Percentiles rank a stretch among this genome's conserved stretches.
Evolutionary conservation across 2,797 vertebrate genomes (phyloP).

Genomic region (Hippopotamyrus pictus): DNA sequence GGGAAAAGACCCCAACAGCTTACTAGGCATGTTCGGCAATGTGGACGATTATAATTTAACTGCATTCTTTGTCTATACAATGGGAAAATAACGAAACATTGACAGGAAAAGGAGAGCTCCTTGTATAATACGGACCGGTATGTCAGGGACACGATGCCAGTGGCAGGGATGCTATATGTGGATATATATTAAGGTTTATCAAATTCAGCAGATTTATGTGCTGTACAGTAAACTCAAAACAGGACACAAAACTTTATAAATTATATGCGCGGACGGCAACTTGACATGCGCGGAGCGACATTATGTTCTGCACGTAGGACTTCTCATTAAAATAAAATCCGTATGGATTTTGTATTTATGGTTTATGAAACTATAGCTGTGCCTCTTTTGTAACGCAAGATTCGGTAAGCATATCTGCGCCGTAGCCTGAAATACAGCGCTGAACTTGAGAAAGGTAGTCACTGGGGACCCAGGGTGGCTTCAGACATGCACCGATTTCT

Average conservation of each 20-base stretch:
- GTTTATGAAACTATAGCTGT: neutral
- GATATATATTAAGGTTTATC: neutral
- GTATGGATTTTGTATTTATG: constrained; percentile 1
- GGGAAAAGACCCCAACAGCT: no score
- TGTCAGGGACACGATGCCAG: neutral
- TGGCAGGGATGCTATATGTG: neutral
- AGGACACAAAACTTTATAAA: neutral
- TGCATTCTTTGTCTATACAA: neutral
- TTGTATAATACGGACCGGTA: neutral
- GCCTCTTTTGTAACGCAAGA: neutral
- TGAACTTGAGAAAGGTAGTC: neutral
- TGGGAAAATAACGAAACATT: neutral
- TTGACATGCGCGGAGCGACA: neutral
- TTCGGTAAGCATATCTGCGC: neutral
- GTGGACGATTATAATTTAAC: neutral
- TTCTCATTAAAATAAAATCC: neutral
- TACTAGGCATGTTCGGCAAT: neutral
- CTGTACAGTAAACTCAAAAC: neutral
- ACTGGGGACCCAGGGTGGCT: neutral
- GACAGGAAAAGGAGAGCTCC: neutral
- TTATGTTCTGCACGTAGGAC: neutral
- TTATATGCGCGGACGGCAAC: neutral
- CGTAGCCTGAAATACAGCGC: neutral
- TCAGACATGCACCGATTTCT: neutral
- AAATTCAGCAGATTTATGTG: constrained; percentile 4